These are phyloP conservation scores for Heloderma charlesbogerti DNA, from an alignment of 2,113 vertebrate species.

Conservation along the genomic window DNA sequence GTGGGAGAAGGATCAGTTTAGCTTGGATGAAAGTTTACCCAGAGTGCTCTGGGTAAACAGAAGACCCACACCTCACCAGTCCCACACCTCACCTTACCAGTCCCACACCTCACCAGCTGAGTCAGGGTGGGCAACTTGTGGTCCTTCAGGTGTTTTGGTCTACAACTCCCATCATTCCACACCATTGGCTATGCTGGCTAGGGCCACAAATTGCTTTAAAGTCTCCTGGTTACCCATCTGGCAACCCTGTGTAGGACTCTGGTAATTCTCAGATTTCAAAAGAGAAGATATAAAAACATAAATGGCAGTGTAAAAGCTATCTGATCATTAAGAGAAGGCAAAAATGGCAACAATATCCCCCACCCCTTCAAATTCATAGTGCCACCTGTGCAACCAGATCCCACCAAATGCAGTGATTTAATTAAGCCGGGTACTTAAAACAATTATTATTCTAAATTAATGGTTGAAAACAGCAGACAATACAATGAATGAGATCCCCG, in stretches of 20 bases:
- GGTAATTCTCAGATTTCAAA: neutral
- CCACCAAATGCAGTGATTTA: conserved; percentile 38
- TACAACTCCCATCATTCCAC: no score
- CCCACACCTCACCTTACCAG: no score
- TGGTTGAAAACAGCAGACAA: conserved; percentile 44
- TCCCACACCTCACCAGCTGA: neutral
- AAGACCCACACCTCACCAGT: no score
- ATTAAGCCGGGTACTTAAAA: conserved; percentile 49
- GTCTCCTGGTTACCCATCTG: neutral
- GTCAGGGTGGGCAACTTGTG: no score
- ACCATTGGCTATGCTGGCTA: no score
- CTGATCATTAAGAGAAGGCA: neutral
- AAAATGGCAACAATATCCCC: conserved; percentile 3
- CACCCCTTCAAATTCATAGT: neutral
- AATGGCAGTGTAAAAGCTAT: neutral
- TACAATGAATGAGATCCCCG: conserved; percentile 34
- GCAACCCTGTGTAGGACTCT: conserved; percentile 5
- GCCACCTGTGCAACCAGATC: conserved; percentile 5
- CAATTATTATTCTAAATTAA: conserved; percentile 61
- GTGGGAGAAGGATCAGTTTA: neutral
- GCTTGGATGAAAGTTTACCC: neutral
- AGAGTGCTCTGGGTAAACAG: no score
- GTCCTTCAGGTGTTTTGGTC: no score
- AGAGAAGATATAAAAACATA: neutral
- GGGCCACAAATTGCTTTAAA: neutral